Evolutionary conservation across 23 tunicate species (phyloP), one percentile per base, ranked within the genome.

Genomic region (Trididemnum clinides): DNA sequence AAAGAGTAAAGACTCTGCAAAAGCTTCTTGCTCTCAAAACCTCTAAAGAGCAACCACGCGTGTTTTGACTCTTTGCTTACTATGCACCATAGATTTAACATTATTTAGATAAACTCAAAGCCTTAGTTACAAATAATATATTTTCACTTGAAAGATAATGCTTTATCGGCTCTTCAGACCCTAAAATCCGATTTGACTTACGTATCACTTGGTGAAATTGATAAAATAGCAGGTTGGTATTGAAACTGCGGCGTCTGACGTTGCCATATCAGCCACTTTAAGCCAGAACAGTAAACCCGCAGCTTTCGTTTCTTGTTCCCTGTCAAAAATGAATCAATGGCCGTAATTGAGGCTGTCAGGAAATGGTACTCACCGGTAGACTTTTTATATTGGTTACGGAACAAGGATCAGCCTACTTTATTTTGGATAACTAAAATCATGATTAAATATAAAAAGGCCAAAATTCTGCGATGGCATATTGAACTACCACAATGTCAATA

Each of bases 1-100:
- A 79, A 31, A 23, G 84, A 28, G 39, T 58, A 51, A 79, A 79
- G 71, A n/a, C 84, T 3, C 37, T 79, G 33, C 84, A 57, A 58
- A 76, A 79, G 7, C 58, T 74, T 74, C 57, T 27, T 6, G 28
- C 26, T 35, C 80, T 57, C 10, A 22, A 74, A 28, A 79, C 25
- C 28, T 12, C 21, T 5, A 79, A 57, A 59, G 84, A 33, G 23
- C 71, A 34, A 31, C 84, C 58, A 57, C 84, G 84, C 6, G 84
- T 57, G 4, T 5, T 79, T 2, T 76, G 84, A 5, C 20, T 79
- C n/a, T 54, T 79, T 12, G 70, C 36, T 12, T 51, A 79, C 18
- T 51, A 57, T 34, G 37, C 69, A 28, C 39, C 15, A 23, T 54
- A 34, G 84, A 82, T 82, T 33, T n/a, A 51, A 18, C 3, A 28